These are phyloP conservation scores for Protophormia terraenovae DNA, from an alignment of 2,888 invertebrate species.

Conservation along the genomic window DNA sequence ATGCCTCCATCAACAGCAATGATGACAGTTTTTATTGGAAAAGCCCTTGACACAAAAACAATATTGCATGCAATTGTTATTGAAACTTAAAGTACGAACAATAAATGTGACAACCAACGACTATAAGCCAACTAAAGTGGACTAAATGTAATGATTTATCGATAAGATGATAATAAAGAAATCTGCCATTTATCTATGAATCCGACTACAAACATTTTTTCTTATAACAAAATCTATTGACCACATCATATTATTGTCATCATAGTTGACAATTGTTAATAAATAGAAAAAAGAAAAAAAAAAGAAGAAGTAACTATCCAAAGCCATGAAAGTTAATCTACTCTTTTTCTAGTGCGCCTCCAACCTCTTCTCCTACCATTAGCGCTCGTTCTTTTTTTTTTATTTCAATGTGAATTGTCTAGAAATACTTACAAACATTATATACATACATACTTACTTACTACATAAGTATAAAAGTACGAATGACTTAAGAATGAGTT, in stretches of 20 bases:
- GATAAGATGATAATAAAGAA: constrained; percentile 48
- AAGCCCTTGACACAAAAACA: constrained; percentile 51
- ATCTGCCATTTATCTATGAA: constrained; percentile 26
- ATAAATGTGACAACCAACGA: constrained; percentile 37
- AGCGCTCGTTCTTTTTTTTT: neutral
- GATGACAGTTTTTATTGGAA: constrained; percentile 26
- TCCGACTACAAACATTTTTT: constrained; percentile 4
- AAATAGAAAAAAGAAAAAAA: constrained; percentile 10
- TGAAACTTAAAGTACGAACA: constrained; percentile 51
- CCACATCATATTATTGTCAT: constrained; percentile 5
- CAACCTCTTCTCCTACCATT: neutral
- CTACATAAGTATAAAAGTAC: neutral
- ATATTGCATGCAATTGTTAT: constrained; percentile 44
- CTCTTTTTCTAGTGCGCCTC: neutral
- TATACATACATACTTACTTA: too few species aligned
- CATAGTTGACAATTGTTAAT: constrained; percentile 49
- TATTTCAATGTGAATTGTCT: neutral
- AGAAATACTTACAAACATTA: too few species aligned
- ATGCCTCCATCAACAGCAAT: constrained; percentile 8
- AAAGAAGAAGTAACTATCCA: constrained; percentile 33
- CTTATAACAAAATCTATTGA: constrained; percentile 6
- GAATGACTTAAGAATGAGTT: constrained; percentile 41
- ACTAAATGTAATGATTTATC: constrained; percentile 58
- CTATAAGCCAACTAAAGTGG: constrained; percentile 42
- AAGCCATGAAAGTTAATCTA: constrained; percentile 31